Evolutionary conservation across 1,140 invertebrate species (phyloP), one percentile per base, ranked within the genome.

Genomic region (Hyphantria cunea): DNA sequence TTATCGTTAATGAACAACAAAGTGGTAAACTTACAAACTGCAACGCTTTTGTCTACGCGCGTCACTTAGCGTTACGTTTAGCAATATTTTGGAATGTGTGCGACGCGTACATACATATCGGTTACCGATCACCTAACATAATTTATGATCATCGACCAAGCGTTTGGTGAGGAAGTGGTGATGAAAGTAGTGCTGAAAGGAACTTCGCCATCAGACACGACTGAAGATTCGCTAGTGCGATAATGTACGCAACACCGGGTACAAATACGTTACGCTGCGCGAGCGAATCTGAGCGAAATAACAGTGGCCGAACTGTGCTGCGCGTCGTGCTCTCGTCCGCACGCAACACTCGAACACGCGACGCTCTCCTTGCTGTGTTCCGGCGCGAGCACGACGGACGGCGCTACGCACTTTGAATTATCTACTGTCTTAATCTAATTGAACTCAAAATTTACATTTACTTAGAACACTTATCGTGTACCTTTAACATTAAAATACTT

Each of bases 1-100:
- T 88, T 90, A 88, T 78, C 82, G 78, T 84, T 90, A 90, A 90
- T 90, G 87, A 90, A 90, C 87, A 90, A 90, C 87, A 87, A 85
- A 90, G 87, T 90, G 87, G 87, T 87, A 87, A 90, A 90, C 80
- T 82, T 85, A 88, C 84, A 86, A 82, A 76, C 70, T 74, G 83
- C 74, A 82, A 82, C 81, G 84, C 80, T 72, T 68, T 71, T 63
- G 66, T 74, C 60, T 72, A 70, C 74, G 72, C 73, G 80, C 78
- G 78, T 78, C 78, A 78, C 70, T 48, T 77, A 70, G 73, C 76
- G 82, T 78, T 82, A 80, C 76, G 70, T 76, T 76, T 78, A 82
- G 71, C 74, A 76, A 82, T 85, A 85, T 85, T 85, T 83, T 89
- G 86, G 86, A 89, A 89, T 89, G 86, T 89, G 84, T 86, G 79